Percentiles rank a stretch among this genome's conserved stretches.
Conservation (phyloP, 2,888 invertebrate species). For the Acronicta aceris region DNA sequence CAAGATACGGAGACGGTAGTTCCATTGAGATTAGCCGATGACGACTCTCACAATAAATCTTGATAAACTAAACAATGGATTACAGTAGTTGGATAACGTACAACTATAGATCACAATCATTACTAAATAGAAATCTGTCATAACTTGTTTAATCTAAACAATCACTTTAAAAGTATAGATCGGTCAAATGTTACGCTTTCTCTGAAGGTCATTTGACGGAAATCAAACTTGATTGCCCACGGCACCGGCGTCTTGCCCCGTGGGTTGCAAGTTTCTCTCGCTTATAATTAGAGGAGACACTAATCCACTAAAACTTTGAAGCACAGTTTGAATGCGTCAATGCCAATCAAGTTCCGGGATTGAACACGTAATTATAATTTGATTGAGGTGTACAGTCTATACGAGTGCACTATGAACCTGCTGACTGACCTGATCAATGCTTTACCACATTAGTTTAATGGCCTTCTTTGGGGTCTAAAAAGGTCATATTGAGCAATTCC, state of each 20-base stretch:
- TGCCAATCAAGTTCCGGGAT: slow-evolving; percentile 23
- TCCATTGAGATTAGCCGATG: not conserved
- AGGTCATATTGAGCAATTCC: no score
- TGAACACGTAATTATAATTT: slow-evolving; percentile 5
- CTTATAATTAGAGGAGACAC: slow-evolving; percentile 49
- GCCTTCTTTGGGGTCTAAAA: no score
- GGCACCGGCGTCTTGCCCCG: slow-evolving; percentile 49
- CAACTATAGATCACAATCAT: slow-evolving; percentile 16
- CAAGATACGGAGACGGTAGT: not conserved
- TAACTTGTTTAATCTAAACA: slow-evolving; percentile 29
- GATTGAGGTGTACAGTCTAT: no score
- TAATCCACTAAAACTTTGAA: slow-evolving; percentile 31
- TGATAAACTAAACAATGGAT: not conserved
- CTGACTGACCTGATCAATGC: no score
- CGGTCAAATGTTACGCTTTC: slow-evolving; percentile 73
- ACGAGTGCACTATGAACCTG: no score
- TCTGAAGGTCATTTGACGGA: slow-evolving; percentile 69
- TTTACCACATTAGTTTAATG: no score
- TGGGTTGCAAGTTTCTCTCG: slow-evolving; percentile 60
- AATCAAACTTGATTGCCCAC: slow-evolving; percentile 55
- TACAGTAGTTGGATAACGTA: slow-evolving; percentile 7
- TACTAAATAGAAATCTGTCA: slow-evolving; percentile 40
- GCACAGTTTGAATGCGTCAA: slow-evolving; percentile 27
- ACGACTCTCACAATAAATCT: not conserved
- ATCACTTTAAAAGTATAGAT: slow-evolving; percentile 40